A percentile compares a stretch with the other conserved stretches of the same genome.
These are phyloP conservation scores for Melinopterus prodromus DNA, from an alignment of 2,888 invertebrate genomes.

Conservation along the genomic window DNA sequence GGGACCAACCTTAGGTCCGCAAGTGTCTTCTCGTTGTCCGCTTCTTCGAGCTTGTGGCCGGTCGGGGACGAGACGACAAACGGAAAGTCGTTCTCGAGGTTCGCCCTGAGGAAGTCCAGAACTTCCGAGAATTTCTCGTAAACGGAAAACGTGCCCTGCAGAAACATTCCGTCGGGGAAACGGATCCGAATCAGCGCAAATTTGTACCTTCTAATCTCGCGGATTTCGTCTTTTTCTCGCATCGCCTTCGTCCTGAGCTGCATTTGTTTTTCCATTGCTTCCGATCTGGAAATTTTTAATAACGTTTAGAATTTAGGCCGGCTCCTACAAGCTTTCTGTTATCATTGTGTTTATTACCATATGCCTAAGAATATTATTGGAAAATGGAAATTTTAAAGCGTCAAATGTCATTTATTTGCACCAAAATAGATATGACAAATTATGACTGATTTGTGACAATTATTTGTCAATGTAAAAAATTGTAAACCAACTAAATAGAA, in stretches of 20 bases:
- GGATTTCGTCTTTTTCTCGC: conserved; percentile 87
- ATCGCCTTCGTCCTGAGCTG: conserved; percentile 93
- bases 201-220: conserved; percentile 83
- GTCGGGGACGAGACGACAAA: conserved; percentile 76
- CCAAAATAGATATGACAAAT: no score
- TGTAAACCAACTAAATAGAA: no score
- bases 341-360: no score
- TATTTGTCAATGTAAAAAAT: no score
- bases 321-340: no score
- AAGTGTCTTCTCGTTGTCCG: conserved; percentile 76
- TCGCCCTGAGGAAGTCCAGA: conserved; percentile 82
- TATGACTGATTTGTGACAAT: no score
- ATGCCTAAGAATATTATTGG: no score
- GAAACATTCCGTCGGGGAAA: conserved; percentile 85
- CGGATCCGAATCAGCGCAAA: conserved; percentile 86
- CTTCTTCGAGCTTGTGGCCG: conserved; percentile 72
- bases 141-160: conserved; percentile 91
- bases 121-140: conserved; percentile 79
- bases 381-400: no score
- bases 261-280: conserved; percentile 81
- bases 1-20: conserved; percentile 84
- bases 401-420: no score
- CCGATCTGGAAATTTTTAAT: conserved; percentile 63
- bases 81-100: conserved; percentile 73
- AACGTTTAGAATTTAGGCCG: no score